Evolutionary conservation across 2,113 vertebrate genomes (phyloP).

Genomic region (Laticauda laticaudata): DNA sequence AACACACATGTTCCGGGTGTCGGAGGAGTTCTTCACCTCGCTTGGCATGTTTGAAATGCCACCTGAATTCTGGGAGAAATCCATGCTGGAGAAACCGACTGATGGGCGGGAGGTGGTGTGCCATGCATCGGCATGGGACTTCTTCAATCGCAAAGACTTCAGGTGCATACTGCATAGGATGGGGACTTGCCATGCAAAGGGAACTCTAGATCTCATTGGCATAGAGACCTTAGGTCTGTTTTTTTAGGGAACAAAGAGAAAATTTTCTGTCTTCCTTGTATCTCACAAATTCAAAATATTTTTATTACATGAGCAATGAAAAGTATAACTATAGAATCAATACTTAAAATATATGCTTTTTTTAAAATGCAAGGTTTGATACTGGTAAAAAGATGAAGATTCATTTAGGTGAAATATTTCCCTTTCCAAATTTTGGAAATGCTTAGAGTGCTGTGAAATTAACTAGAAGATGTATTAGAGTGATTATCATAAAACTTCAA

Average conservation of each 20-base stretch:
- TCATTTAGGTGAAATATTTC: background rate
- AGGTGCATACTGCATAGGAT: constrained; percentile 72
- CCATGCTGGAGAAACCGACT: constrained; percentile 89
- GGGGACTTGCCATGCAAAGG: background rate
- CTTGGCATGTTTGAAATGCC: constrained; percentile 85
- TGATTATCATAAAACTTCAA: background rate
- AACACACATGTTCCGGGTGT: constrained; percentile 84
- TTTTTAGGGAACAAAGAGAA: background rate
- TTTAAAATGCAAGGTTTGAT: background rate
- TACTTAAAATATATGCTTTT: background rate
- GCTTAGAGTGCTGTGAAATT: background rate
- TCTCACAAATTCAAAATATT: background rate
- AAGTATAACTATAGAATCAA: background rate
- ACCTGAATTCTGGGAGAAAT: constrained; percentile 83
- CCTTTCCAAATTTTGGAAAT: background rate
- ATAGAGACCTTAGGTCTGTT: background rate
- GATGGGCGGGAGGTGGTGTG: constrained; percentile 89
- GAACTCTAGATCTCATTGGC: background rate
- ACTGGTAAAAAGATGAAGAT: background rate
- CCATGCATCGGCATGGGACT: constrained; percentile 97
- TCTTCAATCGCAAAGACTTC: constrained; percentile 96
- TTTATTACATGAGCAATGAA: background rate
- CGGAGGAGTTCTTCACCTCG: constrained; percentile 91
- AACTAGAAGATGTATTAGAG: background rate
- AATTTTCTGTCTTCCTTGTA: background rate